A percentile compares a stretch with the other conserved stretches of the same genome.
Evolutionary conservation across 2,113 vertebrate genomes (phyloP).

Genomic region (Callorhinus ursinus): DNA sequence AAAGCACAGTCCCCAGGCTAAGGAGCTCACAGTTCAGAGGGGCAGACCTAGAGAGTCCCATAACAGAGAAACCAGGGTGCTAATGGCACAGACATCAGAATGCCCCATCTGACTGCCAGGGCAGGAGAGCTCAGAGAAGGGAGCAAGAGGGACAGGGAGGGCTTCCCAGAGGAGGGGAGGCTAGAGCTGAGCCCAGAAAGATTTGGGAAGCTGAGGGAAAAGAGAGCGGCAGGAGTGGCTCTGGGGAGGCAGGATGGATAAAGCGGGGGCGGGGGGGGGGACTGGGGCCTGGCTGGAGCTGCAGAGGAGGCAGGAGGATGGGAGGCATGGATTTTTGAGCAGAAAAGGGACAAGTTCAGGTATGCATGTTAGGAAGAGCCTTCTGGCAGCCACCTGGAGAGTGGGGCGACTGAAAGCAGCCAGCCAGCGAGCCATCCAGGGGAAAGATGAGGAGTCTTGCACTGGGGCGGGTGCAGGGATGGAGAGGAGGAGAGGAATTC

Average conservation of each 20-base stretch:
- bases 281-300: not conserved
- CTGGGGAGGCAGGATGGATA: not conserved
- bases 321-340: not conserved
- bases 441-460: not conserved
- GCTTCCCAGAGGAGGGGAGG: constrained; percentile 67
- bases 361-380: not conserved
- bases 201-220: not conserved
- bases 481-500: not conserved
- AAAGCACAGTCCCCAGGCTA: not conserved
- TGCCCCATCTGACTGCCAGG: not conserved
- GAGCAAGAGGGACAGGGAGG: not conserved
- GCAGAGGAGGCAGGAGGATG: not conserved
- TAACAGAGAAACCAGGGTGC: not conserved
- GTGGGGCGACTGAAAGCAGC: not conserved
- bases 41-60: not conserved
- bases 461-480: not conserved
- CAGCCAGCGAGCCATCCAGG: not conserved
- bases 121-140: constrained; percentile 76
- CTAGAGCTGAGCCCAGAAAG: constrained; percentile 69
- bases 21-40: not conserved
- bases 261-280: not conserved
- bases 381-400: not conserved
- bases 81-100: constrained; percentile 32
- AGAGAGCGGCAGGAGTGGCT: not conserved
- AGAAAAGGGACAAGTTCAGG: not conserved